phyloP scores from a whole-genome alignment of 2,113 vertebrate genomes.

The Paradoxurus hermaphroditus region DNA sequence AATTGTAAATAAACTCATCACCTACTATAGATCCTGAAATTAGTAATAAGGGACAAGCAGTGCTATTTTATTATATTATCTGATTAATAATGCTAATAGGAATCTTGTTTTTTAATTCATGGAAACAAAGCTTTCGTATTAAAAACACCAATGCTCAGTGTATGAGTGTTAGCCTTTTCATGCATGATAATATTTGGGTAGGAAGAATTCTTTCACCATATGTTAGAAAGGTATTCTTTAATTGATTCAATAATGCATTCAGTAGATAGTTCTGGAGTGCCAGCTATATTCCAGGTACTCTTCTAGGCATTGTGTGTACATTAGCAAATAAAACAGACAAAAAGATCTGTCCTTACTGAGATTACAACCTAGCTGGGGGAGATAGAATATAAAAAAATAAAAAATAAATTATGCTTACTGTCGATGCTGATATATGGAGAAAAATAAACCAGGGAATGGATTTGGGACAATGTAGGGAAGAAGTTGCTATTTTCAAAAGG shows the following conservation, averaged over 20 bases:
- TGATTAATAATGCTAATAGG: background rate
- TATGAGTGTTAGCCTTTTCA: background rate
- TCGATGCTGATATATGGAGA: background rate
- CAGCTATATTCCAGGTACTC: background rate
- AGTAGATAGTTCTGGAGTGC: background rate
- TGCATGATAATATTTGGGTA: background rate
- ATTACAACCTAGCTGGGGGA: background rate
- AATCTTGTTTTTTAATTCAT: background rate
- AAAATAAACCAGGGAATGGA: background rate
- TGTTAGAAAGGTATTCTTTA: background rate
- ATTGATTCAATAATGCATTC: background rate
- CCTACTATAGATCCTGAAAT: slow-evolving; percentile 23
- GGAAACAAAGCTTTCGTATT: background rate
- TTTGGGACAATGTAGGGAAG: background rate
- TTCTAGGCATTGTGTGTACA: background rate
- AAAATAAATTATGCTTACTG: background rate
- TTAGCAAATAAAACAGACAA: background rate
- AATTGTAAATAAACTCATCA: slow-evolving; percentile 8
- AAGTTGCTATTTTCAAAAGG: background rate
- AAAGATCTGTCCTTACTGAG: background rate
- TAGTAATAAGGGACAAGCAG: background rate
- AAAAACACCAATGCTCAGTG: background rate
- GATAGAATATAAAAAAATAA: background rate
- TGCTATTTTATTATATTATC: background rate
- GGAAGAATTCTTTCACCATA: background rate